phyloP scores from a whole-genome alignment of 2,113 vertebrate species.

The Melanerpes aurifrons region DNA sequence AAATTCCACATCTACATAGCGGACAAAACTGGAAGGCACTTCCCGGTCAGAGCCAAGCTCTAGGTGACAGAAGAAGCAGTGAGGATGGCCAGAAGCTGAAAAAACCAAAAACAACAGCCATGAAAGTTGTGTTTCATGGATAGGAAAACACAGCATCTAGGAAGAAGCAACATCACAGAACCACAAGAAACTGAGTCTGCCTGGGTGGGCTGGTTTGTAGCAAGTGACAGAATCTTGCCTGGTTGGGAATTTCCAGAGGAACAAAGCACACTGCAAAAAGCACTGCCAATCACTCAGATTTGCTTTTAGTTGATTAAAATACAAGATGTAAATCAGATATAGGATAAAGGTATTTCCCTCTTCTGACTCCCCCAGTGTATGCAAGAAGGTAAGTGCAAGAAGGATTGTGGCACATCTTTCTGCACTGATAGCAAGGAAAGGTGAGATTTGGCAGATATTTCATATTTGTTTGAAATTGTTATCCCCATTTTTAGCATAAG shows the following conservation, averaged over 20 bases:
- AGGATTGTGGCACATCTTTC: neutral
- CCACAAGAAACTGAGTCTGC: neutral
- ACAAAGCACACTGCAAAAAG: neutral
- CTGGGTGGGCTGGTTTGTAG: neutral
- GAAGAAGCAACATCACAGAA: neutral
- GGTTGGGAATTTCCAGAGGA: neutral
- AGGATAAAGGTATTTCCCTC: neutral
- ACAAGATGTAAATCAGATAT: neutral
- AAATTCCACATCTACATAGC: slow-evolving; percentile 84
- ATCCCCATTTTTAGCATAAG: neutral
- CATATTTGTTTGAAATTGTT: neutral
- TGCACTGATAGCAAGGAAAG: neutral
- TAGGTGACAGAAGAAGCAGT: slow-evolving; percentile 91
- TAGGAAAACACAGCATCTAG: neutral
- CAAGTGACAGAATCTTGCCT: neutral
- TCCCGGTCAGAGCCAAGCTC: slow-evolving; percentile 91
- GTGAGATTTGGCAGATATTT: neutral
- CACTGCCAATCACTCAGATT: neutral
- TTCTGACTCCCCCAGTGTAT: neutral
- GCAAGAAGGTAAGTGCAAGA: neutral
- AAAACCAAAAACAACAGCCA: slow-evolving; percentile 1
- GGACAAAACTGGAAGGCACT: slow-evolving; percentile 84
- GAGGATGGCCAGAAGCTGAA: slow-evolving; percentile 85
- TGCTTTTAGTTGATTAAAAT: neutral
- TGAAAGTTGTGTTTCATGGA: neutral